Conservation (phyloP, 2,888 invertebrate genomes). For the Acholoe squamosa region DNA sequence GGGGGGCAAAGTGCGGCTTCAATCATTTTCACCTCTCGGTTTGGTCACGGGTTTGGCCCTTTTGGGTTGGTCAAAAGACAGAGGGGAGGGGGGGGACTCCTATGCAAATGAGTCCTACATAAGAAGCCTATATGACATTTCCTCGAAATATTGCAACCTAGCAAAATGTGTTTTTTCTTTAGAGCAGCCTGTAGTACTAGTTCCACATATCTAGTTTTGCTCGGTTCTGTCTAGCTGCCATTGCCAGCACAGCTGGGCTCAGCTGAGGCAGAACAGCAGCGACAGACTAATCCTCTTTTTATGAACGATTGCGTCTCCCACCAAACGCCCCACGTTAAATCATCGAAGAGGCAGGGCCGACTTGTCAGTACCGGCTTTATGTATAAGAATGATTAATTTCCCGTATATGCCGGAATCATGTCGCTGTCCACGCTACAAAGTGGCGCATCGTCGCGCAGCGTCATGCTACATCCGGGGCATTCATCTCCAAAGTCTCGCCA, state of each 20-base stretch:
- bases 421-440: background rate
- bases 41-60: too few species aligned
- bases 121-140: too few species aligned
- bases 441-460: conserved; percentile 1
- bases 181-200: background rate
- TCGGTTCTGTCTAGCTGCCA: background rate
- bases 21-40: too few species aligned
- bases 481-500: background rate
- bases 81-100: too few species aligned
- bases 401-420: conserved; percentile 41
- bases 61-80: too few species aligned
- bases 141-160: too few species aligned
- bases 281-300: conserved; percentile 34
- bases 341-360: background rate
- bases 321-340: background rate
- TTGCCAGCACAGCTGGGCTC: background rate
- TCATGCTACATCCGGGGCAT: background rate
- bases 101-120: too few species aligned
- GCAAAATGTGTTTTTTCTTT: too few species aligned
- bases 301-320: conserved; percentile 33
- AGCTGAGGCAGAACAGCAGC: background rate
- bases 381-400: conserved; percentile 37
- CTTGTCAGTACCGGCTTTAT: conserved; percentile 31
- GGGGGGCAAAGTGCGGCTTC: too few species aligned
- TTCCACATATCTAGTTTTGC: background rate